Base-by-base conservation (phyloP, 2,797 vertebrate species). In the Heliangelus exortis region DNA sequence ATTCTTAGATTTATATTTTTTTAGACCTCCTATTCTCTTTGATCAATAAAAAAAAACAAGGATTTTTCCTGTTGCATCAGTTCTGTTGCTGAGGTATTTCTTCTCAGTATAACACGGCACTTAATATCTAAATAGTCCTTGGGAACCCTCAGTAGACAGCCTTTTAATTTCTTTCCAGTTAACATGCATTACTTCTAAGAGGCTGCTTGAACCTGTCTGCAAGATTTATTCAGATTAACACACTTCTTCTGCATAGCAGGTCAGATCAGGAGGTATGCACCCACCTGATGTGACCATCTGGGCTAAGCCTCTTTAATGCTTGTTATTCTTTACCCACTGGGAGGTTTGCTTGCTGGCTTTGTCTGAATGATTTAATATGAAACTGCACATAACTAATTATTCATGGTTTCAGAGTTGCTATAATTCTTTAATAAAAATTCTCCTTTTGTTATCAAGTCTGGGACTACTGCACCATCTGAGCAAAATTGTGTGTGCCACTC, bases 261-360 rank as follows among this genome's bases (percentile, higher is more conserved):
- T 83, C 81, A 72, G 63, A 82, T 65, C 23, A 41, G 63, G 84
- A 72, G 66, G 59, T 34, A 12, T 22, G 51, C 54, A 73, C 57
- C 86, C 86, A 72, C 87, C 86, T 78, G 84, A 55, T 85, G 84
- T 50, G 87, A 61, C 78, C 81, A 58, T 85, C 81, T 95, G 89
- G 67, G 47, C 57, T 95, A 72, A 91, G 48, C 43, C 4, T 66
- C 72, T 77, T 89, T 65, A 84, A 57, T 28, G 9, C 54, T 78
- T 50, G 77, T 77, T 54, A 68, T 85, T 68, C 84, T 85, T 85
- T 26, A 43, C 23, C 23, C 82, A 58, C 72, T 51, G 45, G 50
- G 84, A 83, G 53, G 15, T 77, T 89, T 77, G 8, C 39, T 87
- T 72, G 13, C 45, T 84, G 86, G 29, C 26, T 92, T 90, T 79